Percentiles rank a stretch among this genome's conserved stretches.
These are phyloP conservation scores for Eubucco bourcierii DNA, from an alignment of 2,113 vertebrate species.

Conservation along the genomic window DNA sequence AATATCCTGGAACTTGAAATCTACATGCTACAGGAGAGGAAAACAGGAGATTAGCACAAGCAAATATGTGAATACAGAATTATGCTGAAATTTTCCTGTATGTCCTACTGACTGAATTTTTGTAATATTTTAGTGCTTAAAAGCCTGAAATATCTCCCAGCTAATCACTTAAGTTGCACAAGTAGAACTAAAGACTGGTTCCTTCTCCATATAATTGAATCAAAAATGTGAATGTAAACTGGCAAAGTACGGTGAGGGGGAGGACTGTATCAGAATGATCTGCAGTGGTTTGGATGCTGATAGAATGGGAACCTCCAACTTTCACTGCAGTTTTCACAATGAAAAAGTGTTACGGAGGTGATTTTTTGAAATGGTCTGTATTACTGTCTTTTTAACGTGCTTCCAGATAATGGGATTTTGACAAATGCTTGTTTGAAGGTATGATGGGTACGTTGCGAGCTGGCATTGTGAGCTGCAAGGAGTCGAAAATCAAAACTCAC, in stretches of 20 bases:
- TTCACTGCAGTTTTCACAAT: not conserved
- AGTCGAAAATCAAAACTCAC: not conserved
- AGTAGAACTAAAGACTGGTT: not conserved
- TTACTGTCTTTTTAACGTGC: not conserved
- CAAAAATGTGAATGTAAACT: not conserved
- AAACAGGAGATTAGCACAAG: not conserved
- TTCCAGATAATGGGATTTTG: not conserved
- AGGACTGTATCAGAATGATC: not conserved
- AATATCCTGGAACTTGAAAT: not conserved
- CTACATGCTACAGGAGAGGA: accelerated
- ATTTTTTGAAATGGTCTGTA: not conserved
- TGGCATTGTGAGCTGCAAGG: not conserved
- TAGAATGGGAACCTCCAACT: not conserved
- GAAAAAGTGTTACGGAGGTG: accelerated
- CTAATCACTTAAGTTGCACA: not conserved
- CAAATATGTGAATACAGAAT: not conserved
- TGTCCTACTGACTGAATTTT: not conserved
- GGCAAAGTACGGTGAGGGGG: accelerated
- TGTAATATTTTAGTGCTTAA: not conserved
- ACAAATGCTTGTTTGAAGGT: not conserved
- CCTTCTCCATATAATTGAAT: not conserved
- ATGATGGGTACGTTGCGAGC: not conserved
- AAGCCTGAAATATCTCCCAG: not conserved
- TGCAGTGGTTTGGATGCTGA: not conserved
- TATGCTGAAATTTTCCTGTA: not conserved